A percentile compares a stretch with the other conserved stretches of the same genome.
Evolutionary conservation across 2,113 vertebrate species (phyloP).

Genomic region (Equus quagga): DNA sequence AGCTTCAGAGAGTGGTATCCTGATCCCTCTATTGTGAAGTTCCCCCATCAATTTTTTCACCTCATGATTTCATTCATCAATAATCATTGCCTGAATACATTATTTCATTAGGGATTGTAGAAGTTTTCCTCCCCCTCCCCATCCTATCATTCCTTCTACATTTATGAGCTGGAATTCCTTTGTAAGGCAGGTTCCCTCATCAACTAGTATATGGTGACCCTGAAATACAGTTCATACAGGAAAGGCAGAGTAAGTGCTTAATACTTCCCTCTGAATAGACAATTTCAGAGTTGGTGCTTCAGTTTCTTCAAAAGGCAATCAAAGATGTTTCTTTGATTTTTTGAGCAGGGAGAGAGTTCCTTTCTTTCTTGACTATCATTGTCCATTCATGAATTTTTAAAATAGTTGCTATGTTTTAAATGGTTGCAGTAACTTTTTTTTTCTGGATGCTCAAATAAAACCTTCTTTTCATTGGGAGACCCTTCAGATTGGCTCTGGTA

Average conservation of each 20-base stretch:
- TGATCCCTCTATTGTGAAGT: background rate
- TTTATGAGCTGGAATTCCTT: background rate
- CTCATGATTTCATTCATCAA: background rate
- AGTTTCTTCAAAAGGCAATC: slow-evolving; percentile 33
- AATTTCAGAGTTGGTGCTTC: background rate
- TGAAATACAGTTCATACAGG: background rate
- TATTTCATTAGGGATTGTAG: background rate
- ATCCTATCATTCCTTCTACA: background rate
- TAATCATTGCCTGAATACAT: background rate
- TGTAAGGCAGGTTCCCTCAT: background rate
- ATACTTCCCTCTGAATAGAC: background rate
- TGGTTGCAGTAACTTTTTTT: background rate
- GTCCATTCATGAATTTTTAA: background rate
- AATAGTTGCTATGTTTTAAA: background rate
- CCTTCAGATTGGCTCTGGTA: background rate
- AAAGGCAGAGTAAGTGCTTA: background rate
- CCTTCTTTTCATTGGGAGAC: background rate
- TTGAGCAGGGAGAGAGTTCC: background rate
- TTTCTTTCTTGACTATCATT: background rate
- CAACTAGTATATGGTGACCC: background rate
- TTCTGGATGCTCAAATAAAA: background rate
- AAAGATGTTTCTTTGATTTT: background rate
- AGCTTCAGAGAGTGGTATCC: background rate
- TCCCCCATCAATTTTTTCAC: background rate
- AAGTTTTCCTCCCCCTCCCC: background rate